These are phyloP conservation scores for Chelonoidis abingdonii DNA, from an alignment of 2,113 vertebrate genomes.

Conservation along the genomic window DNA sequence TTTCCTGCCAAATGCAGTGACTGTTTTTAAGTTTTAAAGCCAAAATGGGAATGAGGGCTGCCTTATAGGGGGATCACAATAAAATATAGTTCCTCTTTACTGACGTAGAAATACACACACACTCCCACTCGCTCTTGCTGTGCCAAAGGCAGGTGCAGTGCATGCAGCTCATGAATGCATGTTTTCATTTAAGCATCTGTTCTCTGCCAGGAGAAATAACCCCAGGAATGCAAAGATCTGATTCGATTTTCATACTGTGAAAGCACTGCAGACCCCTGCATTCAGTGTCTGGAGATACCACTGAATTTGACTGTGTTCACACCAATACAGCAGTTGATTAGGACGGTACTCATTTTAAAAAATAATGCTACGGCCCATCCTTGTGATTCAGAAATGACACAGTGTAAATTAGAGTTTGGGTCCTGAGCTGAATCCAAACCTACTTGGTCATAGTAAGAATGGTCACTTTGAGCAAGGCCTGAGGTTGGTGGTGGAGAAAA, in stretches of 20 bases:
- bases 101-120: constrained; percentile 5
- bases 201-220: constrained; percentile 30
- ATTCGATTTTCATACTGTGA: neutral
- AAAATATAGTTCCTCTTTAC: neutral
- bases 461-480: neutral
- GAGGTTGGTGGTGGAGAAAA: neutral
- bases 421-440: neutral
- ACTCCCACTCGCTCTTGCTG: neutral
- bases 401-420: neutral
- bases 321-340: neutral
- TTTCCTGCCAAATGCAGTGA: neutral
- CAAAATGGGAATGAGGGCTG: neutral
- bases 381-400: neutral
- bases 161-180: neutral
- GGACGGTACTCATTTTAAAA: neutral
- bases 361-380: neutral
- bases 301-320: neutral
- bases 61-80: neutral
- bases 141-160: neutral
- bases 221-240: neutral
- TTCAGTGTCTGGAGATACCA: neutral
- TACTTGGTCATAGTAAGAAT: neutral
- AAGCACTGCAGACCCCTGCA: neutral
- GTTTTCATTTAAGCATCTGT: neutral
- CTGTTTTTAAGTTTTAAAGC: neutral